phyloP scores from a whole-genome alignment of 2,797 vertebrate genomes.

The Tragelaphus eurycerus region DNA sequence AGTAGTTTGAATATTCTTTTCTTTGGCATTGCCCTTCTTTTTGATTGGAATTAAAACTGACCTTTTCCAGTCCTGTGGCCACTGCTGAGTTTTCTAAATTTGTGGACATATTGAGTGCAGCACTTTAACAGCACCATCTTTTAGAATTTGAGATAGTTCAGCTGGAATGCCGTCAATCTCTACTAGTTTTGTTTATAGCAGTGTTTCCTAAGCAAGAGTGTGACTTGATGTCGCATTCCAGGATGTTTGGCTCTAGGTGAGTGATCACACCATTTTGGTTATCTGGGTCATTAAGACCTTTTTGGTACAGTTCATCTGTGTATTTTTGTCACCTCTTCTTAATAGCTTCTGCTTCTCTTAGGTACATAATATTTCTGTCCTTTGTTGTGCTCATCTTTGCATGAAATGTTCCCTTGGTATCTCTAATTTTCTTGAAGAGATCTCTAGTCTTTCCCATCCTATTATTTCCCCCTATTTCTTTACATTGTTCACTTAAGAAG shows the following conservation, averaged over 20 bases:
- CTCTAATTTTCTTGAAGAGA: neutral
- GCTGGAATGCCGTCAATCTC: neutral
- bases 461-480: neutral
- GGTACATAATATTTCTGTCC: neutral
- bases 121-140: neutral
- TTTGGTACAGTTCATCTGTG: neutral
- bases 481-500: neutral
- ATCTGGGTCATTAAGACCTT: neutral
- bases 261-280: neutral
- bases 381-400: neutral
- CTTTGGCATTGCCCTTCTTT: neutral
- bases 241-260: neutral
- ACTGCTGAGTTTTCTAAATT: neutral
- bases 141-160: neutral
- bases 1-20: neutral
- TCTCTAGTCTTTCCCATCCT: neutral
- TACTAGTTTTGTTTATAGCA: neutral
- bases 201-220: neutral
- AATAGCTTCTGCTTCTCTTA: neutral
- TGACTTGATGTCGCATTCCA: neutral
- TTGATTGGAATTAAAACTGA: neutral
- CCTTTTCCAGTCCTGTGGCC: neutral
- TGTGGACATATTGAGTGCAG: neutral
- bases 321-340: neutral
- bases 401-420: neutral